These are phyloP conservation scores for Parauchenoglanis punctatus DNA, from an alignment of 2,797 vertebrate genomes.

Conservation along the genomic window DNA sequence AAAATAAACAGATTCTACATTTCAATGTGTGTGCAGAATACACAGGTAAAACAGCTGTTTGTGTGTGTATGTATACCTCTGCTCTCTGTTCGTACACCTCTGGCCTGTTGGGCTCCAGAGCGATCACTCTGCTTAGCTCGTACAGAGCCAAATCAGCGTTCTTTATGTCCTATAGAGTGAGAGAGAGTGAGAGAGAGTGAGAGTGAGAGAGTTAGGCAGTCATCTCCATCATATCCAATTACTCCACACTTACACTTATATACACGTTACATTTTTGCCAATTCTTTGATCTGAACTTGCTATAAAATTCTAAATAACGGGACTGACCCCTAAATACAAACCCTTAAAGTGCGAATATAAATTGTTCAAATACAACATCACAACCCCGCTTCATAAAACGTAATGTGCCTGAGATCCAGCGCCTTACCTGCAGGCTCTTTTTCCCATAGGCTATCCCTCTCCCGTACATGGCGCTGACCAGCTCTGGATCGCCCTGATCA, in stretches of 20 bases:
- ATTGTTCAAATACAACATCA: too few species aligned
- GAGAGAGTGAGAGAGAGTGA: neutral
- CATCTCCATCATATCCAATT: neutral
- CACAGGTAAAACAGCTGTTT: neutral
- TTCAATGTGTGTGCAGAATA: neutral
- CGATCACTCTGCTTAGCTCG: slow-evolving; percentile 91
- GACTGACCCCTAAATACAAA: too few species aligned
- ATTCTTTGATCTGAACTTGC: too few species aligned
- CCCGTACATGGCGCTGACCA: slow-evolving; percentile 96
- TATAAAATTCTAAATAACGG: too few species aligned
- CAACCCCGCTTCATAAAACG: neutral
- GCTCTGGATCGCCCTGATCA: slow-evolving; percentile 87
- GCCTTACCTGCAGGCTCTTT: slow-evolving; percentile 89
- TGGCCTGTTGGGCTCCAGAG: slow-evolving; percentile 87
- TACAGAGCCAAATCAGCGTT: slow-evolving; percentile 94
- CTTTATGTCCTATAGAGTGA: slow-evolving; percentile 82
- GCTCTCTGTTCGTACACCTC: slow-evolving; percentile 97
- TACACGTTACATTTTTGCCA: too few species aligned
- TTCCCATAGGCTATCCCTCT: slow-evolving; percentile 96
- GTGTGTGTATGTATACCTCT: slow-evolving; percentile 77
- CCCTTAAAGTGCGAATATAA: too few species aligned
- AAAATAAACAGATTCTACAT: too few species aligned
- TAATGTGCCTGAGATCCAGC: neutral
- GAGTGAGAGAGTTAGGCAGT: neutral
- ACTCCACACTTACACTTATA: too few species aligned